Percentiles rank a stretch among this genome's conserved stretches.
Evolutionary conservation across 2,888 invertebrate species (phyloP).

Genomic region (Papilio protenor): DNA sequence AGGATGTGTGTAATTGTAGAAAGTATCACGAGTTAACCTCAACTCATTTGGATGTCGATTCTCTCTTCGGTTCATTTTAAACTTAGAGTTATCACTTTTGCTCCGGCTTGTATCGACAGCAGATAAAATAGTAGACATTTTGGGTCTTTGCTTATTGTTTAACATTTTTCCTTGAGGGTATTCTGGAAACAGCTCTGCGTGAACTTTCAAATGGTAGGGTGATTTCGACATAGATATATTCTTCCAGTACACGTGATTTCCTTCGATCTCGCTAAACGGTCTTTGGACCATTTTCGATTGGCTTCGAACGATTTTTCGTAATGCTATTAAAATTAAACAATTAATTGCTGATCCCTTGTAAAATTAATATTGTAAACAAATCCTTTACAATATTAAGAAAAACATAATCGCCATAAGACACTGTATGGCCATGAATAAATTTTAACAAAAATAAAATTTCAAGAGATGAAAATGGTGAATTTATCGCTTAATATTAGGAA

Average conservation of each 20-base stretch:
- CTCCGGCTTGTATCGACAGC: constrained; percentile 56
- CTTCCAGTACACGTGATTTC: constrained; percentile 42
- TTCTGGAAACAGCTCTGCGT: constrained; percentile 55
- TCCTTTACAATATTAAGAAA: neutral
- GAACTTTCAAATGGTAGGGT: constrained; percentile 35
- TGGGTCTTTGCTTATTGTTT: constrained; percentile 62
- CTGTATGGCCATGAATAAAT: too few relatives aligned
- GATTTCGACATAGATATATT: constrained; percentile 42
- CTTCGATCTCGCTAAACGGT: constrained; percentile 65
- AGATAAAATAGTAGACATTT: constrained; percentile 63
- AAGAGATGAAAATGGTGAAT: too few relatives aligned
- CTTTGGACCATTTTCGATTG: constrained; percentile 77
- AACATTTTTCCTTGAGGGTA: constrained; percentile 59
- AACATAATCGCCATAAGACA: too few relatives aligned
- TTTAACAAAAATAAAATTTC: too few relatives aligned
- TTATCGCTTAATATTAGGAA: too few relatives aligned
- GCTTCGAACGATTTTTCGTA: constrained; percentile 75
- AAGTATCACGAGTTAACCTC: constrained; percentile 57
- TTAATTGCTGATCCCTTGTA: neutral
- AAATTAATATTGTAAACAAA: neutral
- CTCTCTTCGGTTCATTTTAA: constrained; percentile 52
- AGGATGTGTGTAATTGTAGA: constrained; percentile 50
- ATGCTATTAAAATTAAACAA: constrained; percentile 60
- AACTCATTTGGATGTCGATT: constrained; percentile 55
- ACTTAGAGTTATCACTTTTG: constrained; percentile 57